Evolutionary conservation across 1,140 invertebrate species (phyloP), one percentile per base, ranked within the genome.

Genomic region (Drosophila trapezifrons): DNA sequence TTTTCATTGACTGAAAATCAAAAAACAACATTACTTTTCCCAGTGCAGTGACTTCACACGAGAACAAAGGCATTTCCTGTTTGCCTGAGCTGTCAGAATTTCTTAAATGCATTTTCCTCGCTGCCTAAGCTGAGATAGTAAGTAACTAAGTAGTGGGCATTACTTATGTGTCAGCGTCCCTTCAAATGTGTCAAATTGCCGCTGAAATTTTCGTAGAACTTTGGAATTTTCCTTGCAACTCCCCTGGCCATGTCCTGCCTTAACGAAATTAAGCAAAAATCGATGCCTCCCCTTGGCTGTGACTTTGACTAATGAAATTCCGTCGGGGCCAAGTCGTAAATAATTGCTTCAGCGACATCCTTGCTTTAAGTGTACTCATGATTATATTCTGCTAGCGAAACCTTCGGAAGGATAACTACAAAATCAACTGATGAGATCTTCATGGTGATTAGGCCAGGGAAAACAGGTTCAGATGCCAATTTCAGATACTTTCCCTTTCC

Each of bases 301-400:
- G 82, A 86, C 82, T 86, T 82, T 82, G 82, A 87, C 82, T 87
- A 86, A 86, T 86, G 79, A 73, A 86, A 87, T 87, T 79, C 58
- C 57, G 62, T 43, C 22, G 51, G 29, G 46, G 42, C 22, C 22
- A 66, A 52, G 78, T 78, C 45, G 18, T 37, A 72, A 78, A 76
- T 78, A 78, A 81, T 78, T 86, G 70, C 75, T 72, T 76, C 38
- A n/a, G 13, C 29, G 56, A 35, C 38, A 43, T 18, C 18, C n/a
- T 37, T 27, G 12, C n/a, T 8, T 63, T 35, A n/a, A 27, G 17
- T 58, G 25, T 38, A 20, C 15, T 29, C 5, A 17, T 29, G 25
- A 12, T 27, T 54, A 22, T 17, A 18, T 18, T 45, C 29, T 9
- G 15, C 25, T 32, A 12, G 49, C 20, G 32, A 32, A 8, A 18